Evolutionary conservation across 2,797 vertebrate genomes (phyloP).

Genomic region (Parotocinclus haroldoi): DNA sequence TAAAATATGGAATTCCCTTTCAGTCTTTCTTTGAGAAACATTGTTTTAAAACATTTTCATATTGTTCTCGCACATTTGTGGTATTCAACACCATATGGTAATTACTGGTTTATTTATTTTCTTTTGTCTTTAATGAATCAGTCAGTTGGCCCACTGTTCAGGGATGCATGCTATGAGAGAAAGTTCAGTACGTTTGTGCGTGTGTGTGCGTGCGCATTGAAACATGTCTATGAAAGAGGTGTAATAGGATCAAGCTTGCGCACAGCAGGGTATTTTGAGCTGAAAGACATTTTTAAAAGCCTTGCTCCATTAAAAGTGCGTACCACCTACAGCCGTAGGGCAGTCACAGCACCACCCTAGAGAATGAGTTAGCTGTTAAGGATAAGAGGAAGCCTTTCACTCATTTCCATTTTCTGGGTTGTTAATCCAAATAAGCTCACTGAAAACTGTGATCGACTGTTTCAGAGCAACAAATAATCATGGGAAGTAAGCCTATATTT

Average conservation of each 20-base stretch:
- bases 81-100: no score
- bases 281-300: conserved; percentile 41
- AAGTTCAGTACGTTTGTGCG: conserved; percentile 19
- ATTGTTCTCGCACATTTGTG: no score
- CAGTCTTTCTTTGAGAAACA: no score
- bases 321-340: conserved; percentile 28
- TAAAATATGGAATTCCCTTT: no score
- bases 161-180: conserved; percentile 15
- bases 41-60: no score
- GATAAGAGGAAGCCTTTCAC: conserved; percentile 3
- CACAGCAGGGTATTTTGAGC: conserved; percentile 32
- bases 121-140: conserved; percentile 11
- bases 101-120: no score
- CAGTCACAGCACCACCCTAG: neutral
- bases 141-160: conserved; percentile 28
- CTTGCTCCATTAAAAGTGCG: conserved; percentile 33
- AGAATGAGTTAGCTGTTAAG: conserved; percentile 5
- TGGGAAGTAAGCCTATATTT: no score
- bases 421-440: no score
- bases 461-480: no score
- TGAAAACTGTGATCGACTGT: no score
- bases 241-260: conserved; percentile 15
- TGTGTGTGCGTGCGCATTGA: conserved; percentile 10
- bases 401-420: no score
- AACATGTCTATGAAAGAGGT: conserved; percentile 19